Evolutionary conservation across 1,140 invertebrate genomes (phyloP), one percentile per base, ranked within the genome.

Genomic region (Doryteuthis pealeii): DNA sequence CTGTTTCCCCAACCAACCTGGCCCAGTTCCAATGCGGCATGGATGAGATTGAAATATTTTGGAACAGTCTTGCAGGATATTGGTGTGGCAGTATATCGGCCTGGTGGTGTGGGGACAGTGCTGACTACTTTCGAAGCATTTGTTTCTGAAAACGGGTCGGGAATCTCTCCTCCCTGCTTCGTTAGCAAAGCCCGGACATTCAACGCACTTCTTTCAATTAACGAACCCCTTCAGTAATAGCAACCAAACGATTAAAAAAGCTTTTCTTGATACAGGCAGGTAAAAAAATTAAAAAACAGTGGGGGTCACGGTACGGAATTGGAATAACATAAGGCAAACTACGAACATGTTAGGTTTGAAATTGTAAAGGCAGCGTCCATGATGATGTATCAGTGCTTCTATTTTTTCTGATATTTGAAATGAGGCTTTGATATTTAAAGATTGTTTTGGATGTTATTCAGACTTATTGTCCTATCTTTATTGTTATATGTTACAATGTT

Each of bases 51-150:
- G 71, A 71, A 30, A n/a, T n/a, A 26, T 77, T 32, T 86, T 84
- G 40, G 84, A 81, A 6, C 45, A 78, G 43, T 75, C 83, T 45
- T 79, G 79, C 10, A 81, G 78, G 67, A 79, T 81, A 32, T 75
- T 85, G 12, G 85, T 83, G 0, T 71, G 86, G 1, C 76, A 85
- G 62, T 87, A 86, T 70, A 79, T 85, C 1, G 85, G 85, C n/a
- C 74, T 87, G n/a, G 26, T 87, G 85, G 71, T 87, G 85, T 66
- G 85, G 85, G 35, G 82, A 83, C 35, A 77, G 78, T 15, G 62
- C 82, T 1, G 73, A 82, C 70, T 80, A 84, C 58, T 70, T 80
- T 6, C 78, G 85, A 1, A n/a, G n/a, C n/a, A n/a, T n/a, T n/a
- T 77, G 79, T 35, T 43, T 87, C 18, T 83, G 84, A 15, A 76